These are phyloP conservation scores for Drosophila obscura DNA, from an alignment of 1,140 invertebrate genomes.

Conservation along the genomic window DNA sequence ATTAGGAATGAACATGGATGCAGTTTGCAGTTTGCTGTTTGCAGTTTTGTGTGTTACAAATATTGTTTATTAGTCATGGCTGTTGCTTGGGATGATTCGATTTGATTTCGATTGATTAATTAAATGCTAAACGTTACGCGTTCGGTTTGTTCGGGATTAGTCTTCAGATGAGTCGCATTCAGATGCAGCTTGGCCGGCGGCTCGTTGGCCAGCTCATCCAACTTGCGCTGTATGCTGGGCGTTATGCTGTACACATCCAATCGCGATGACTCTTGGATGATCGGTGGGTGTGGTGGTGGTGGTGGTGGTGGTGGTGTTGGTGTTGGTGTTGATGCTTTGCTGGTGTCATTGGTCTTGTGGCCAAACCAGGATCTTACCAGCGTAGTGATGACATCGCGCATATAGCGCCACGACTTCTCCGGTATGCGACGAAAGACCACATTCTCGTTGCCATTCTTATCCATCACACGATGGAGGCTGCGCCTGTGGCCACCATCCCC, in stretches of 20 bases:
- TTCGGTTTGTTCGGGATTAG: constrained; percentile 39
- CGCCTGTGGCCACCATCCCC: constrained; percentile 52
- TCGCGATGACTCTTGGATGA: constrained; percentile 18
- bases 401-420: constrained; percentile 85
- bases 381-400: constrained; percentile 86
- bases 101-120: constrained; percentile 5
- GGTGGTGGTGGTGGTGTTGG: constrained; percentile 27
- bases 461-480: constrained; percentile 73
- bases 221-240: constrained; percentile 67
- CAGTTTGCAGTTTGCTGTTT: no score
- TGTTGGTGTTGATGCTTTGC: constrained; percentile 20
- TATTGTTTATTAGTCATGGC: constrained; percentile 48
- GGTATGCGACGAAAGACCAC: constrained; percentile 84
- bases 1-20: constrained; percentile 28
- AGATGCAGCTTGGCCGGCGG: constrained; percentile 29
- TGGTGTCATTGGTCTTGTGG: constrained; percentile 36
- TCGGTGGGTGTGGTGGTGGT: constrained; percentile 6
- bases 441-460: constrained; percentile 79
- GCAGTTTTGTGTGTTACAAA: constrained; percentile 43
- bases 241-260: constrained; percentile 74
- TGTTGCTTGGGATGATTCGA: constrained; percentile 9
- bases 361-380: constrained; percentile 84
- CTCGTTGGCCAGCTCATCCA: constrained; percentile 66
- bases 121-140: constrained; percentile 69
- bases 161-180: constrained; percentile 16